Conservation (phyloP, 2,888 invertebrate species). For the Philopedon plagiatum region DNA sequence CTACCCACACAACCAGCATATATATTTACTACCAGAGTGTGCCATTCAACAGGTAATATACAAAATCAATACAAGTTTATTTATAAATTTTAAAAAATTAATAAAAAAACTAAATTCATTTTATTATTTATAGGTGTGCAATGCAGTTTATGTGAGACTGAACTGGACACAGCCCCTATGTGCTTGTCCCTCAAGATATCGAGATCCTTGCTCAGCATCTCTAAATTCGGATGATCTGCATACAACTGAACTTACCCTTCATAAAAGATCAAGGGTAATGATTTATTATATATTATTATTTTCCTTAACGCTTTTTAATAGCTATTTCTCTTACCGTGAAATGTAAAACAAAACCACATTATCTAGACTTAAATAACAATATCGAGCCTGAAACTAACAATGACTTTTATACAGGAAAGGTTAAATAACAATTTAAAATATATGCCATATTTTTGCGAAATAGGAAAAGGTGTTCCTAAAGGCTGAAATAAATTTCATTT, state of each 20-base stretch:
- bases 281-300: too few species aligned
- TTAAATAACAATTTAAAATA: too few species aligned
- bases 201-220: slow-evolving; percentile 93
- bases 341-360: too few species aligned
- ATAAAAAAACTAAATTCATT: too few species aligned
- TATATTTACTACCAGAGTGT: slow-evolving; percentile 92
- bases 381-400: too few species aligned
- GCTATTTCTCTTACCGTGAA: too few species aligned
- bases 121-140: slow-evolving; percentile 80
- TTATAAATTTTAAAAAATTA: background rate
- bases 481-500: too few species aligned
- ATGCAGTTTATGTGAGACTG: slow-evolving; percentile 91
- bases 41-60: slow-evolving; percentile 87
- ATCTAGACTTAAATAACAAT: too few species aligned
- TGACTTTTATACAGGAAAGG: too few species aligned
- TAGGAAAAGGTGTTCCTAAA: too few species aligned
- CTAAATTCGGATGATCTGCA: slow-evolving; percentile 92
- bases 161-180: slow-evolving; percentile 95
- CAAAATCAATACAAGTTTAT: background rate
- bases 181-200: slow-evolving; percentile 90
- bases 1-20: slow-evolving; percentile 94
- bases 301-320: too few species aligned
- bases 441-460: too few species aligned
- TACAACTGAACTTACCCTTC: slow-evolving; percentile 90
- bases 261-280: slow-evolving; percentile 85